Percentiles rank a stretch among this genome's conserved stretches.
Evolutionary conservation across 1,140 invertebrate species (phyloP).

Genomic region (Magallana angulata): DNA sequence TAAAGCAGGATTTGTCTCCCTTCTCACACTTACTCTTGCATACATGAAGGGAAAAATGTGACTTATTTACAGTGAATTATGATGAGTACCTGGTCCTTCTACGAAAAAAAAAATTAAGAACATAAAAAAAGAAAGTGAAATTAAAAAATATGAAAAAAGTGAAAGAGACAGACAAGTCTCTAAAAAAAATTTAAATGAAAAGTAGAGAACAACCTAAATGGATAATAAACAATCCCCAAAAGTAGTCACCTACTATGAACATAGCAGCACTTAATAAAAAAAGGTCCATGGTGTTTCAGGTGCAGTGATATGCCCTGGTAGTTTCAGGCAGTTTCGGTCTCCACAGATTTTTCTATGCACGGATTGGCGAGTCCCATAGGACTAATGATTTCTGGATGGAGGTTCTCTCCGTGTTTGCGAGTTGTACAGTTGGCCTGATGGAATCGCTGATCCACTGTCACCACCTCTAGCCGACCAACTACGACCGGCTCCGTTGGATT

Average conservation of each 20-base stretch:
- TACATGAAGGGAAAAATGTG: not conserved
- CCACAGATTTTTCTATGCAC: conserved; percentile 36
- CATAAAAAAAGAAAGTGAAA: conserved; percentile 27
- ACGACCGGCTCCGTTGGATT: conserved; percentile 27
- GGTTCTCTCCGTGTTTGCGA: not conserved
- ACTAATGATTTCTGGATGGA: conserved; percentile 55
- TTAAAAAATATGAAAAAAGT: not conserved
- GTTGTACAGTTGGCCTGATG: conserved; percentile 35
- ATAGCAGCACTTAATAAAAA: conserved; percentile 17
- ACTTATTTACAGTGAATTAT: conserved; percentile 2
- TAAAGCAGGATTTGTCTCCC: conserved; percentile 9
- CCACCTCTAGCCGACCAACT: conserved; percentile 39
- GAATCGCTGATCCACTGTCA: conserved; percentile 53
- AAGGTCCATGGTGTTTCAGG: not conserved
- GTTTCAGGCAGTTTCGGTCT: conserved; percentile 23
- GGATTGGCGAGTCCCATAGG: conserved; percentile 41
- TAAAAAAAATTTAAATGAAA: conserved; percentile 34
- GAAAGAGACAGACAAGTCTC: conserved; percentile 5
- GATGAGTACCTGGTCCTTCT: conserved; percentile 13
- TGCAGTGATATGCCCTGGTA: not conserved
- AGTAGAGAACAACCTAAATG: conserved; percentile 31
- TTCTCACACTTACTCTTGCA: not conserved
- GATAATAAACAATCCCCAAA: conserved; percentile 13
- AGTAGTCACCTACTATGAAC: not conserved
- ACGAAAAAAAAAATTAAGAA: not conserved